These are phyloP conservation scores for Caenorhabditis japonica DNA, from an alignment of 2,888 invertebrate species.

Conservation along the genomic window DNA sequence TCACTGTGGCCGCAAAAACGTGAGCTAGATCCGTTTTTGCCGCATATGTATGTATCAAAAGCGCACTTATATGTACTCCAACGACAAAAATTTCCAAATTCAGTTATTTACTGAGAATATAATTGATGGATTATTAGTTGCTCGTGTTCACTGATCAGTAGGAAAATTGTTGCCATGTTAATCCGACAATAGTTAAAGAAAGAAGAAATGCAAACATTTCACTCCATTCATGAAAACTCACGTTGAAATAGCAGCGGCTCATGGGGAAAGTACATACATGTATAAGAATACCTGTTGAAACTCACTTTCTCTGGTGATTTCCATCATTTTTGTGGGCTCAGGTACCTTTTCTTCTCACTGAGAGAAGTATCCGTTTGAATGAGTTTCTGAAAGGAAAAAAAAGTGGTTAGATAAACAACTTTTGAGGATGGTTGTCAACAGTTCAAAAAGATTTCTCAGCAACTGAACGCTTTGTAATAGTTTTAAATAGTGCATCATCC, in stretches of 20 bases:
- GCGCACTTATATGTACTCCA: no score
- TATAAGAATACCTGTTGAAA: no score
- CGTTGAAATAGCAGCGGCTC: no score
- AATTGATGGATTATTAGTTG: no score
- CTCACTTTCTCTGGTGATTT: slow-evolving; percentile 59
- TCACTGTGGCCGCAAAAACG: no score
- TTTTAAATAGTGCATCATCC: slow-evolving; percentile 11
- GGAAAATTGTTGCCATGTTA: not conserved
- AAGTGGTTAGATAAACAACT: slow-evolving; percentile 27
- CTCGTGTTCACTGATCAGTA: slow-evolving; percentile 1
- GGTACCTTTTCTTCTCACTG: slow-evolving; percentile 51
- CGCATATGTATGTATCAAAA: no score
- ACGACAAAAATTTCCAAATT: no score
- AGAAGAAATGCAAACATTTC: slow-evolving; percentile 6
- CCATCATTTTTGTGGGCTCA: slow-evolving; percentile 49
- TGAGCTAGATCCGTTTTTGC: no score
- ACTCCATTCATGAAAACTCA: slow-evolving; percentile 18
- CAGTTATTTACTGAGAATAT: no score
- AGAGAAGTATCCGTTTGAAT: slow-evolving; percentile 58
- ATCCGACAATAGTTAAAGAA: not conserved
- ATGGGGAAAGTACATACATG: no score
- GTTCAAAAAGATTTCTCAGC: slow-evolving; percentile 12
- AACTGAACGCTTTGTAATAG: slow-evolving; percentile 9
- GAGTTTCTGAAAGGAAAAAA: slow-evolving; percentile 48
- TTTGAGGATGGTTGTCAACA: slow-evolving; percentile 6